Percentiles rank a stretch among this genome's conserved stretches.
These are phyloP conservation scores for Hippocampus kuda DNA, from an alignment of 2,797 vertebrate species.

Conservation along the genomic window DNA sequence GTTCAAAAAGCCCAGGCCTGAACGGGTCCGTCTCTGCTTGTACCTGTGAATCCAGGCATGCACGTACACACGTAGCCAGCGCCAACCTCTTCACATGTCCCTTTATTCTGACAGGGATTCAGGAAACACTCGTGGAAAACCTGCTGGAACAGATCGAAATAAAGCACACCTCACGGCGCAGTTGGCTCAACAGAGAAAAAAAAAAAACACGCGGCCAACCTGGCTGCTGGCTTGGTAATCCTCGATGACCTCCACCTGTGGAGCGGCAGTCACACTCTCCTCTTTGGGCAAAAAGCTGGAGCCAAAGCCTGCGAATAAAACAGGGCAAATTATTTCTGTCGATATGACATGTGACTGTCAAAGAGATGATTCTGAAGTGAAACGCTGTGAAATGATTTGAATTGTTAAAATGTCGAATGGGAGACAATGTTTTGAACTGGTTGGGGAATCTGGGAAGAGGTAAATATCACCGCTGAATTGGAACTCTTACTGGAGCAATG, in stretches of 20 bases:
- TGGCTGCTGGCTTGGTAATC: constrained; percentile 88
- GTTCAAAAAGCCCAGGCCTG: no score
- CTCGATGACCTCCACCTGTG: constrained; percentile 71
- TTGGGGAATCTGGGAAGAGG: background rate
- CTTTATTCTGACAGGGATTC: constrained; percentile 87
- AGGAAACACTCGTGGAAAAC: constrained; percentile 96
- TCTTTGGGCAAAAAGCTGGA: constrained; percentile 94
- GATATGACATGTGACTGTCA: background rate
- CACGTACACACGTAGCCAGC: constrained; percentile 88
- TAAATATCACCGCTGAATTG: background rate
- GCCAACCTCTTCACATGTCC: constrained; percentile 89
- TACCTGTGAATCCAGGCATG: constrained; percentile 86
- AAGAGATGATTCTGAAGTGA: background rate
- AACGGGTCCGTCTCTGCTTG: constrained; percentile 1
- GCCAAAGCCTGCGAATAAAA: constrained; percentile 78
- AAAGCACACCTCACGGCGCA: background rate
- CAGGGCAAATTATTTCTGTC: constrained; percentile 24
- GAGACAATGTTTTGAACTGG: no score
- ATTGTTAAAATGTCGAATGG: no score
- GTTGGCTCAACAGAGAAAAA: no score
- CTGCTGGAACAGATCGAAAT: constrained; percentile 50
- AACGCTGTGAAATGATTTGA: background rate
- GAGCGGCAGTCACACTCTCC: constrained; percentile 76
- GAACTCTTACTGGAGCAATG: constrained; percentile 89
- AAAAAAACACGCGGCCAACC: constrained; percentile 27